Evolutionary conservation across 2,797 vertebrate species (phyloP).

Genomic region (Oceanodroma leucorhoa): DNA sequence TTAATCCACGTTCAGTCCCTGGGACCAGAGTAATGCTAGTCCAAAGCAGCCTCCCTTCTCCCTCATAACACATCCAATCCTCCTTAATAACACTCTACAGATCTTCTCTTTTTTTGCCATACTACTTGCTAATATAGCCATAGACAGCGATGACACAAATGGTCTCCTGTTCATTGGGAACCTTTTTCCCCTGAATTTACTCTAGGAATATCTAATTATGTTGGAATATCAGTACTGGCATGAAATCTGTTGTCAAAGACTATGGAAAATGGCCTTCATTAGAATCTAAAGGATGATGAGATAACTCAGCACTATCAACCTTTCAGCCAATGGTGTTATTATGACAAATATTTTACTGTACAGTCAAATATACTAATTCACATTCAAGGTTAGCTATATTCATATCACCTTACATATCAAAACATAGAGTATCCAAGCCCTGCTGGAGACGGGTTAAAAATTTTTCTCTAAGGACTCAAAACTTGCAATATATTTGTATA

Average conservation of each 20-base stretch:
- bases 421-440: background rate
- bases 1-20: background rate
- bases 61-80: background rate
- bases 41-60: background rate
- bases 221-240: background rate
- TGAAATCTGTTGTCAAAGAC: background rate
- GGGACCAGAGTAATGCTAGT: background rate
- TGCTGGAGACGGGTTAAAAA: background rate
- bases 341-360: background rate
- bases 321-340: background rate
- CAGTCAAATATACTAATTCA: background rate
- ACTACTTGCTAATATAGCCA: background rate
- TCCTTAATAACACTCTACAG: background rate
- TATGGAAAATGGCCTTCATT: background rate
- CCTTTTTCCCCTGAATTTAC: background rate
- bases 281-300: background rate
- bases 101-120: background rate
- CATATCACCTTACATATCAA: background rate
- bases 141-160: background rate
- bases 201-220: background rate
- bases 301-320: background rate
- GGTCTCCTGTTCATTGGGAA: background rate
- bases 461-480: background rate
- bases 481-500: background rate
- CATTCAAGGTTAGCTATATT: background rate